Evolutionary conservation across 2,113 vertebrate species (phyloP), one percentile per base, ranked within the genome.

Genomic region (Microtus ochrogaster): DNA sequence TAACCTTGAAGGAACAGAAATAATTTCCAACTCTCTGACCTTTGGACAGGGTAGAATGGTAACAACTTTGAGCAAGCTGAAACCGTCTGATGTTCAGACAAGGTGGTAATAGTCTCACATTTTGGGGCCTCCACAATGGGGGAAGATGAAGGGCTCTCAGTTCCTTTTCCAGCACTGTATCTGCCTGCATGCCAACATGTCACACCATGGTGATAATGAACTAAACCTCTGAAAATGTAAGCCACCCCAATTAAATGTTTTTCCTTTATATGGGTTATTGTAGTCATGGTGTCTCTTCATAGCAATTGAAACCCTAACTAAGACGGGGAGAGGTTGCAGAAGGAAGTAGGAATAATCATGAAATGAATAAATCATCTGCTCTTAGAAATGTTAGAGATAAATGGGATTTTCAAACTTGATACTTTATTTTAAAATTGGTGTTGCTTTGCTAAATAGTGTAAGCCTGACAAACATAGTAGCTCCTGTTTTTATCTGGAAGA

Each of bases 371-470:
- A 89, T 26, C 28, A 88, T 66, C 26, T 85, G 14, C 28, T 19
- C 72, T 68, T 49, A 13, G 58, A 47, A 87, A 63, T 87, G 36
- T 73, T 93, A 16, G 73, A 96, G 61, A 93, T 73, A 86, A 61
- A 82, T 77, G n/a, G 44, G 30, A 49, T 83, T 86, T 94, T 91
- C 65, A 68, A 83, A 89, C 3, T 39, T 97, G 6, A 78, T 86
- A 76, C 26, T 86, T 86, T 91, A 89, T 91, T 95, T 58, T 86
- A 61, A 94, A 93, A 81, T 93, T 72, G 21, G 4, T 86, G 3
- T 94, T 92, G 63, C 63, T 36, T 93, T 91, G 72, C n/a, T 91
- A 82, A 93, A 91, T 74, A 81, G 52, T 61, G 36, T 86, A 96
- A 94, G 83, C 65, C 66, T 86, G 95, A 19, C 26, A 92, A 82